These are phyloP conservation scores for Vanacampus margaritifer DNA, from an alignment of 2,113 vertebrate species.

Conservation along the genomic window DNA sequence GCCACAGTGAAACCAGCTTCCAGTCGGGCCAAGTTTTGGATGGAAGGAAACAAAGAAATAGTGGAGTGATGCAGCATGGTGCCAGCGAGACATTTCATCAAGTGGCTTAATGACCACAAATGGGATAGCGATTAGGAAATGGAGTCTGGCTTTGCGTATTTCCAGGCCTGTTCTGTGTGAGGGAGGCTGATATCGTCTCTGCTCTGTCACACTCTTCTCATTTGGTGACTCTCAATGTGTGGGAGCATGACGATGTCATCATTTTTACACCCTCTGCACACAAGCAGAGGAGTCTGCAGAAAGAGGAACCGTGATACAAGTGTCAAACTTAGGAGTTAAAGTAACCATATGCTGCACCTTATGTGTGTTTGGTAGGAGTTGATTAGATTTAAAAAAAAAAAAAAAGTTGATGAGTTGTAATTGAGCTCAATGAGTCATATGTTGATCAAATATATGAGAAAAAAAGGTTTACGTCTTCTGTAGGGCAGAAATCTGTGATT, in stretches of 20 bases:
- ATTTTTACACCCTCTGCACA: conserved; percentile 19
- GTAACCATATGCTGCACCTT: background rate
- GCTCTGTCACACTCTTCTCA: conserved; percentile 7
- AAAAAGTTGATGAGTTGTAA: background rate
- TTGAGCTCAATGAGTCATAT: background rate
- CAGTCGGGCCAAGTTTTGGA: conserved; percentile 4
- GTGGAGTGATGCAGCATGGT: background rate
- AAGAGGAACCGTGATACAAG: background rate
- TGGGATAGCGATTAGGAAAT: conserved; percentile 7
- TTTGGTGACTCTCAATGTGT: conserved; percentile 9
- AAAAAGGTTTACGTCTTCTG: background rate
- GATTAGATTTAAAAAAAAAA: background rate
- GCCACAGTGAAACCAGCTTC: conserved; percentile 25
- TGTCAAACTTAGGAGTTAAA: conserved; percentile 7
- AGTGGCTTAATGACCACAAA: conserved; percentile 12
- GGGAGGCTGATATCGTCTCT: conserved; percentile 3
- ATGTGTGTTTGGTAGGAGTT: background rate
- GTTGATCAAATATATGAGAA: background rate
- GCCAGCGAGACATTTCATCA: background rate
- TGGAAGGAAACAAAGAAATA: background rate
- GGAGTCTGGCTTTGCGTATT: conserved; percentile 6
- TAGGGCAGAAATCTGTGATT: background rate
- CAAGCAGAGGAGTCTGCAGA: conserved; percentile 14
- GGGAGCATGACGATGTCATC: conserved; percentile 1
- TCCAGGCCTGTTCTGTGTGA: background rate